phyloP scores from a whole-genome alignment of 2,797 vertebrate genomes.

The Allobates femoralis region DNA sequence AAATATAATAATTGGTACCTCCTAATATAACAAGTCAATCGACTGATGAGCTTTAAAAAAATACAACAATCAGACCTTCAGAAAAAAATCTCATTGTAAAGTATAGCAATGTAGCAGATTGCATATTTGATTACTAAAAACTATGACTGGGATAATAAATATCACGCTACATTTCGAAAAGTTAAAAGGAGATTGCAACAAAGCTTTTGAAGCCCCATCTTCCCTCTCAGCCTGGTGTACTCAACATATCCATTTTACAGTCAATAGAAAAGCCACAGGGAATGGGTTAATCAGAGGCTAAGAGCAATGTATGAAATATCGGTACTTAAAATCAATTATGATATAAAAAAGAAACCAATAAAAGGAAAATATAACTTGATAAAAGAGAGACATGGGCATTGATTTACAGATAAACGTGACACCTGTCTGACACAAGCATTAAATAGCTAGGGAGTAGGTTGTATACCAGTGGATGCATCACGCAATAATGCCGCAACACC shows the following conservation, averaged over 20 bases:
- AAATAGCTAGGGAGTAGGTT: slow-evolving; percentile 50
- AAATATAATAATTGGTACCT: too few relatives aligned
- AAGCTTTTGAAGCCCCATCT: neutral
- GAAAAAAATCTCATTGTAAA: slow-evolving; percentile 1
- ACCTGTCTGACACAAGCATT: slow-evolving; percentile 55
- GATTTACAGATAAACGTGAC: slow-evolving; percentile 67
- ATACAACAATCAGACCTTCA: slow-evolving; percentile 6
- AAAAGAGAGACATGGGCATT: slow-evolving; percentile 50
- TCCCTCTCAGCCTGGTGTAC: neutral
- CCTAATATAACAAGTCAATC: too few relatives aligned
- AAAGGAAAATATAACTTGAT: slow-evolving; percentile 61
- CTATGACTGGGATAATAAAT: neutral
- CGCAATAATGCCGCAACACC: slow-evolving; percentile 40
- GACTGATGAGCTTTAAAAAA: slow-evolving; percentile 35
- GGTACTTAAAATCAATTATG: slow-evolving; percentile 59
- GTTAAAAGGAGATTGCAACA: neutral
- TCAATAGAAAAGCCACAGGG: slow-evolving; percentile 22
- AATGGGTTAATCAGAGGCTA: slow-evolving; percentile 51
- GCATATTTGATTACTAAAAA: neutral
- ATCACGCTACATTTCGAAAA: neutral
- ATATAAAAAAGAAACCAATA: slow-evolving; percentile 58
- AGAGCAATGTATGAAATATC: slow-evolving; percentile 40
- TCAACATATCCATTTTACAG: slow-evolving; percentile 23
- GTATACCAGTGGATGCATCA: slow-evolving; percentile 18
- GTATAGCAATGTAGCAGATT: neutral